phyloP scores from a whole-genome alignment of 2,888 invertebrate species.

The Caenorhabditis panamensis region DNA sequence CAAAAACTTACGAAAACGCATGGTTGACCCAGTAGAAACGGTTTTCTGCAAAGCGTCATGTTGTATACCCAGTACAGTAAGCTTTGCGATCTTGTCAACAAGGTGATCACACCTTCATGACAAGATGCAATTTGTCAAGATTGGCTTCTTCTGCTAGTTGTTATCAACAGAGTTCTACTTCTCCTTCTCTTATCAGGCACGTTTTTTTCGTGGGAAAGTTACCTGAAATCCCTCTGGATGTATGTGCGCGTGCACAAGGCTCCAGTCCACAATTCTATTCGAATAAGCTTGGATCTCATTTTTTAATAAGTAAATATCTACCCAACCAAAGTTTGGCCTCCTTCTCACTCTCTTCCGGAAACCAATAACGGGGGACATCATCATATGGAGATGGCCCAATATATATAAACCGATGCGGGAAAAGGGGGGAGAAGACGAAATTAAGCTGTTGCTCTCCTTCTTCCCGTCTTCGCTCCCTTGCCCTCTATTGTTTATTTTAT shows the following conservation, averaged over 20 bases:
- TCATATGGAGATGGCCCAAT: slow-evolving; percentile 20
- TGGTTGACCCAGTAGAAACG: too few relatives aligned
- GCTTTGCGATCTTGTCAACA: neutral
- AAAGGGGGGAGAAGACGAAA: slow-evolving; percentile 22
- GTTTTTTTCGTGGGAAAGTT: neutral
- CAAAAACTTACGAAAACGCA: too few relatives aligned
- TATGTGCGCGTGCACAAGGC: too few relatives aligned
- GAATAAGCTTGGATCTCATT: too few relatives aligned
- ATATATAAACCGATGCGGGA: slow-evolving; percentile 29
- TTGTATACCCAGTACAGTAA: too few relatives aligned
- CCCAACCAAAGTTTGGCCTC: neutral
- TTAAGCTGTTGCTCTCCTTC: slow-evolving; percentile 59
- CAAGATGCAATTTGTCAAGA: neutral
- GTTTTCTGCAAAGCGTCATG: too few relatives aligned
- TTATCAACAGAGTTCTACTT: neutral
- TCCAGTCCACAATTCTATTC: too few relatives aligned
- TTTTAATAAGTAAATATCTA: slow-evolving; percentile 13
- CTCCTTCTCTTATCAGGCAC: neutral
- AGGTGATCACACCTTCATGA: neutral
- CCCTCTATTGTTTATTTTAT: slow-evolving; percentile 56
- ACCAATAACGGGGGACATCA: slow-evolving; percentile 14
- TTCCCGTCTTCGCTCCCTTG: slow-evolving; percentile 6
- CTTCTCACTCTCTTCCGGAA: neutral
- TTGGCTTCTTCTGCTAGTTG: neutral
- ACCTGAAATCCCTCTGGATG: too few relatives aligned